These are phyloP conservation scores for Lasaia peninsularis DNA, from an alignment of 1,140 invertebrate genomes.

Conservation along the genomic window DNA sequence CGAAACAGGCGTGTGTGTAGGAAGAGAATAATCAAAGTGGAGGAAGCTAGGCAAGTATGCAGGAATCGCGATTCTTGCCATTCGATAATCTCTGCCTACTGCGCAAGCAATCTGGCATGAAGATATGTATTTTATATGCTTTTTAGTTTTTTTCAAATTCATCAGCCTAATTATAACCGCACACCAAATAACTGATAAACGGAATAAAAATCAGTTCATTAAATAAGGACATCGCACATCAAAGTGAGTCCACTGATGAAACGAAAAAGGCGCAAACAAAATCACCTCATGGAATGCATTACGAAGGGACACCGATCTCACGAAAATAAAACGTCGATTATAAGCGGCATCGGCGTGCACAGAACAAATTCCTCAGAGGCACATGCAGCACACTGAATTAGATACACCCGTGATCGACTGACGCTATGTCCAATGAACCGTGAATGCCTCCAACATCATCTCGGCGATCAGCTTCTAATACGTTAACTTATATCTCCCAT, in stretches of 20 bases:
- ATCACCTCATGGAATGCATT: slow-evolving; percentile 52
- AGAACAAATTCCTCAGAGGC: slow-evolving; percentile 67
- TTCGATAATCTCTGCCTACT: too few relatives aligned
- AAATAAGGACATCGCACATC: slow-evolving; percentile 34
- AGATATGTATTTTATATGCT: too few relatives aligned
- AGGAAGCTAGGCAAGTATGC: too few relatives aligned
- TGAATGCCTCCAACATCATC: slow-evolving; percentile 31
- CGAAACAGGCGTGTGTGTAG: too few relatives aligned
- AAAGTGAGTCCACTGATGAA: slow-evolving; percentile 41
- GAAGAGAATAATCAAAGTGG: too few relatives aligned
- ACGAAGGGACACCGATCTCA: slow-evolving; percentile 49
- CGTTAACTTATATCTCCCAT: too few relatives aligned
- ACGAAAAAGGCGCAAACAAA: slow-evolving; percentile 51
- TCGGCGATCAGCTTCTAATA: background rate
- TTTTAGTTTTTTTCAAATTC: too few relatives aligned
- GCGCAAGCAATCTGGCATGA: too few relatives aligned
- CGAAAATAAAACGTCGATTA: slow-evolving; percentile 65
- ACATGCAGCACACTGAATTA: slow-evolving; percentile 65
- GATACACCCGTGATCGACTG: slow-evolving; percentile 64
- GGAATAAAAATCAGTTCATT: slow-evolving; percentile 23
- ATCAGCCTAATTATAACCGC: too few relatives aligned
- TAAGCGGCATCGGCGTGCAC: slow-evolving; percentile 54
- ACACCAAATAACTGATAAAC: background rate
- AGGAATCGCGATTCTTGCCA: too few relatives aligned
- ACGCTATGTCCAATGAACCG: slow-evolving; percentile 45